Evolutionary conservation across 2,888 invertebrate species (phyloP), one percentile per base, ranked within the genome.

Genomic region (Caenorhabditis drosophilae): DNA sequence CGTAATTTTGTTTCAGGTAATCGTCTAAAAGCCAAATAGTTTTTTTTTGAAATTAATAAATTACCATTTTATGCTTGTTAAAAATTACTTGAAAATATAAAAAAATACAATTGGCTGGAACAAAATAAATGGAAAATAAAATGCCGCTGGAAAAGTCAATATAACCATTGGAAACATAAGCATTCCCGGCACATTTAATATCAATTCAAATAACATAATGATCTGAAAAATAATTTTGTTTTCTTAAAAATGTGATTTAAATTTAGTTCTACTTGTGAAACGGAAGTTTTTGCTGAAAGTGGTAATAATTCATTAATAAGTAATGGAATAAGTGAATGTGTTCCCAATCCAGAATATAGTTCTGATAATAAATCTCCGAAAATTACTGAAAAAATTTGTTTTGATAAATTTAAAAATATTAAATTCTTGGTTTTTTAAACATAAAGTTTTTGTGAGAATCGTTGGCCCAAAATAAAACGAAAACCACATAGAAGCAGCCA

Each of bases 281-380:
- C 66, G 1, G 68, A 27, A 18, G 64, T 66, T 57, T 68, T 47
- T 27, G 71, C 67, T 9, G 71, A 48, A 15, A 67, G 68, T 16
- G 71, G 71, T 22, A 71, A 60, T 2, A 71, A 50, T 53, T 71
- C 71, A 1, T 54, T 31, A n/a, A 63, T 56, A 27, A 71, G 49
- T 0, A 71, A 54, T 1, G 53, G 36, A 1, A 54, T 48, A 2
- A 71, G 31, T 15, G 62, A 61, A 1, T 23, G 15, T 0, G 66
- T 38, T n/a, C 71, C 71, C 4, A 64, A 67, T 12, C 64, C 66
- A 1, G 42, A 18, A 1, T 44, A 35, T 4, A 54, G 35, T n/a
- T 71, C 57, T 0, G 50, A 35, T 1, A 68, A n/a, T 7, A 53
- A 22, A 35, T 71, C 58, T 4, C 49, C 60, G 9, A 20, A 20